Conservation (phyloP, 2,113 vertebrate genomes). For the Scytalopus superciliaris region DNA sequence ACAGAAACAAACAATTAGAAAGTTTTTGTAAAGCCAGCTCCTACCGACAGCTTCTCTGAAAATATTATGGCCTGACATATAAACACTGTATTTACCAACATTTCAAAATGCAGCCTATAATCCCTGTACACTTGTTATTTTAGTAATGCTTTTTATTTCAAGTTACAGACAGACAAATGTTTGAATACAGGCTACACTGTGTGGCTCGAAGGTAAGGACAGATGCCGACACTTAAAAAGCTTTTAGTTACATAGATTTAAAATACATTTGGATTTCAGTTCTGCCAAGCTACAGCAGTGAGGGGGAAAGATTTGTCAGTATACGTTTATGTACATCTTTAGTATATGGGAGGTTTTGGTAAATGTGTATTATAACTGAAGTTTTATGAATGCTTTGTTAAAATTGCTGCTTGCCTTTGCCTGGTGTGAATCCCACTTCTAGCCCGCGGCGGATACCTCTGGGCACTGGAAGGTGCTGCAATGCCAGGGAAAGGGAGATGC, state of each 20-base stretch:
- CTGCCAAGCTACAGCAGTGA: background rate
- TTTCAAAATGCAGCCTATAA: constrained; percentile 76
- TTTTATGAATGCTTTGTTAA: background rate
- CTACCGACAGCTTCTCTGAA: constrained; percentile 68
- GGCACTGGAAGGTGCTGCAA: background rate
- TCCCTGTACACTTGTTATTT: constrained; percentile 66
- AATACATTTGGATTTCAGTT: background rate
- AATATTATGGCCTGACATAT: constrained; percentile 67
- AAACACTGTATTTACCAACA: constrained; percentile 78
- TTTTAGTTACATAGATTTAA: constrained; percentile 18
- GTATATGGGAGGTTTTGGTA: constrained; percentile 24
- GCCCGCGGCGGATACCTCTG: background rate
- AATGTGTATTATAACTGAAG: background rate
- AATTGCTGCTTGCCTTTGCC: constrained; percentile 16
- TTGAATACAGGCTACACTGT: constrained; percentile 1
- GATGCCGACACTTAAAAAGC: constrained; percentile 27
- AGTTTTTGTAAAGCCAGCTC: constrained; percentile 33
- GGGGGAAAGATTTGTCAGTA: constrained; percentile 30
- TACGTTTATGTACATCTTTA: constrained; percentile 23
- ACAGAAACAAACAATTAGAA: constrained; percentile 25
- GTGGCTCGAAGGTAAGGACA: constrained; percentile 28
- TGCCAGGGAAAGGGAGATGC: background rate
- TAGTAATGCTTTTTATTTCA: constrained; percentile 67
- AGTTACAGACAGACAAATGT: constrained; percentile 40
- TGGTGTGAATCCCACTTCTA: background rate